Evolutionary conservation across 2,888 invertebrate species (phyloP).

Genomic region (Cremastobaeus sp.): DNA sequence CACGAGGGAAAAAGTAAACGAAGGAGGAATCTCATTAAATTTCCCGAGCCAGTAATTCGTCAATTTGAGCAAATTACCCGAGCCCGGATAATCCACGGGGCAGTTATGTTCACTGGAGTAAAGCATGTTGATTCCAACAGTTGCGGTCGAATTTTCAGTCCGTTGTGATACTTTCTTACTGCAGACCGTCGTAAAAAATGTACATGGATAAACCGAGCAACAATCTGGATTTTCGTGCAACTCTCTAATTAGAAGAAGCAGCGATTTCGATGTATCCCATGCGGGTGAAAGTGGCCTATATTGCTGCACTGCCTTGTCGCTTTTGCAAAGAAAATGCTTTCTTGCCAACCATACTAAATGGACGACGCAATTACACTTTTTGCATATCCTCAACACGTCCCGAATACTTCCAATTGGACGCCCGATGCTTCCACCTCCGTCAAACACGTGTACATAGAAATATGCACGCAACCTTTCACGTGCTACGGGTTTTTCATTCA

Average conservation of each 20-base stretch:
- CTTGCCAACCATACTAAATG: slow-evolving; percentile 26
- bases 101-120: slow-evolving; percentile 13
- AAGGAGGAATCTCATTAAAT: too few species aligned
- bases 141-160: slow-evolving; percentile 10
- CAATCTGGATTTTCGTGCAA: slow-evolving; percentile 44
- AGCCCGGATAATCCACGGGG: neutral
- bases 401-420: too few species aligned
- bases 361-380: slow-evolving; percentile 10
- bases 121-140: slow-evolving; percentile 11
- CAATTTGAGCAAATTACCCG: too few species aligned
- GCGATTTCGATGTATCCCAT: slow-evolving; percentile 39
- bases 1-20: too few species aligned
- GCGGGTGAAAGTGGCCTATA: slow-evolving; percentile 54
- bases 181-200: slow-evolving; percentile 15
- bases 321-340: slow-evolving; percentile 53
- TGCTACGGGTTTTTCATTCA: too few species aligned
- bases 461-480: too few species aligned
- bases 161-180: slow-evolving; percentile 20
- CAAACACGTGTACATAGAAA: too few species aligned
- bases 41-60: neutral
- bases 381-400: too few species aligned
- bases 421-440: too few species aligned
- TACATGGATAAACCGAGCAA: slow-evolving; percentile 25
- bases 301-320: slow-evolving; percentile 38
- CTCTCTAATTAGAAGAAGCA: slow-evolving; percentile 53